Conservation (phyloP, 2,797 vertebrate genomes). For the Sus cebifrons region DNA sequence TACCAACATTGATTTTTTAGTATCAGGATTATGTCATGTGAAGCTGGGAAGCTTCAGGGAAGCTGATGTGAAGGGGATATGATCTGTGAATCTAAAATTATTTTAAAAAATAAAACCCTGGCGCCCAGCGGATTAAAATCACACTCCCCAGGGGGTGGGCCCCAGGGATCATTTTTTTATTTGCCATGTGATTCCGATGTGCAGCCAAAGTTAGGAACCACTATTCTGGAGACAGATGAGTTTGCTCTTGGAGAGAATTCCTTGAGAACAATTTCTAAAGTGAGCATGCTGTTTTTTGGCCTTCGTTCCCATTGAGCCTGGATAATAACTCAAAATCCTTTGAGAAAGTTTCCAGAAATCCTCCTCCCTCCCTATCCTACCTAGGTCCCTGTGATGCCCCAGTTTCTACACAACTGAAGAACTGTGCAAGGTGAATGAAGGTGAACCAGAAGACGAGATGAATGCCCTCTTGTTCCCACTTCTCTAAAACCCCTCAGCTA, state of each 20-base stretch:
- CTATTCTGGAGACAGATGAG: neutral
- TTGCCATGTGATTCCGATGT: neutral
- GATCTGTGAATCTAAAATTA: neutral
- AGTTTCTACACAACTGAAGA: neutral
- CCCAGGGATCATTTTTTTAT: neutral
- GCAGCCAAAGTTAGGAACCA: neutral
- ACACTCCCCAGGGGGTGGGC: neutral
- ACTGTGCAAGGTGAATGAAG: neutral
- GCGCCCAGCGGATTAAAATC: neutral
- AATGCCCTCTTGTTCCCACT: neutral
- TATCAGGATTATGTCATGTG: neutral
- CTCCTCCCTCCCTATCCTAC: neutral
- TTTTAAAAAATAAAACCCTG: neutral
- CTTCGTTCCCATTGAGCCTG: neutral
- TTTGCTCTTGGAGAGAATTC: neutral
- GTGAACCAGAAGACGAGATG: neutral
- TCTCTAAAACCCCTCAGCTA: neutral
- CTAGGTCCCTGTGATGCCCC: neutral
- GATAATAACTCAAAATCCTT: neutral
- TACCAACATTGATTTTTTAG: constrained; percentile 63
- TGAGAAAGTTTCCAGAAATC: constrained; percentile 7
- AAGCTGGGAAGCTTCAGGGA: neutral
- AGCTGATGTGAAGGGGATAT: neutral
- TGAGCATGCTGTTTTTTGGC: neutral
- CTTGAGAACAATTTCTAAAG: neutral